Conservation (phyloP, 2,888 invertebrate species). For the Ptycholaimellus sp. region DNA sequence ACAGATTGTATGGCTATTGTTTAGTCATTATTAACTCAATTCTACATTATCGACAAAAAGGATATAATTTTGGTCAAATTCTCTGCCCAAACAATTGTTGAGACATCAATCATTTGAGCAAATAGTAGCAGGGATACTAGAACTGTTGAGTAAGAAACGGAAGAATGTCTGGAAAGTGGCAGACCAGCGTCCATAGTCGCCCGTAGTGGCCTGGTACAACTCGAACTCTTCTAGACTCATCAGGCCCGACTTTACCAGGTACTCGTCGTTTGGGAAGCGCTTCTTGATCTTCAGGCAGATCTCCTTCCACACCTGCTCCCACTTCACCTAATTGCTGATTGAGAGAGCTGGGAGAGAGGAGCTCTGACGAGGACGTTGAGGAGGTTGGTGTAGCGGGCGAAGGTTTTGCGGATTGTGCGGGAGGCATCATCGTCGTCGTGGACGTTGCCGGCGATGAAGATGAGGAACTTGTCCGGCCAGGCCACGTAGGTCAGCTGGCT, state of each 20-base stretch:
- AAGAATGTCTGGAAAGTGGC: too few relatives aligned
- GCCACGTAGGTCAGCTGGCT: constrained; percentile 1
- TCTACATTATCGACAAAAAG: too few relatives aligned
- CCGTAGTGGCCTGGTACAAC: not conserved
- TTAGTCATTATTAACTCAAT: too few relatives aligned
- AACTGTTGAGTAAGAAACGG: too few relatives aligned
- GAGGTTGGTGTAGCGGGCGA: constrained; percentile 2
- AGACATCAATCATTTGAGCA: too few relatives aligned
- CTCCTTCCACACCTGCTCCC: constrained; percentile 7
- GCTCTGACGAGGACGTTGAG: too few relatives aligned
- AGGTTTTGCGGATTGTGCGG: constrained; percentile 1
- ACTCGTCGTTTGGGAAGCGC: constrained; percentile 3
- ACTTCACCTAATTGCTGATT: too few relatives aligned
- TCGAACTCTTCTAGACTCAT: not conserved
- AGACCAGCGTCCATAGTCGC: not conserved
- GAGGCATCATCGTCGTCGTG: not conserved
- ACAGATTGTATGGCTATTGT: too few relatives aligned
- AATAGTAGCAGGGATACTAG: too few relatives aligned
- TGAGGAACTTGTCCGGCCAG: constrained; percentile 2
- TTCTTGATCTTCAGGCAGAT: constrained; percentile 5
- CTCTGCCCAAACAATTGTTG: too few relatives aligned
- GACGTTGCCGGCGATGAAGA: not conserved
- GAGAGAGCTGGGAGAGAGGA: too few relatives aligned
- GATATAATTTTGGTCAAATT: too few relatives aligned
- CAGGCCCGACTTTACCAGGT: constrained; percentile 2